phyloP scores from a whole-genome alignment of 2,888 invertebrate species.

The Tenodera sinensis region DNA sequence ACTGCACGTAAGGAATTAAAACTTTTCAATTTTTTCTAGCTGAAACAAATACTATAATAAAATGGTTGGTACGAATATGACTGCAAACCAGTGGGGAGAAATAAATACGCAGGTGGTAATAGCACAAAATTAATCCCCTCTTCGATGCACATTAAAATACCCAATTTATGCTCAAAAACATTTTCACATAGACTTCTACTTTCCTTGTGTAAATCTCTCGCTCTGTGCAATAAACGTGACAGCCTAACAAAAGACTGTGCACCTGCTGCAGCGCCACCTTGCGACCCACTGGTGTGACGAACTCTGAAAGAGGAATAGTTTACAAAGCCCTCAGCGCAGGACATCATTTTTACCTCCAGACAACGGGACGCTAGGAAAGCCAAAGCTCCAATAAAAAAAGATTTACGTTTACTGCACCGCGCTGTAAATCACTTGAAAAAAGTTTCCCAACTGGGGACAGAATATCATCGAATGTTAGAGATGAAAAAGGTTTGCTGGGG shows the following conservation, averaged over 20 bases:
- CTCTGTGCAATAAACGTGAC: not conserved
- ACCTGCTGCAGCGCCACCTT: not conserved
- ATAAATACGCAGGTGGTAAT: no score
- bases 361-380: not conserved
- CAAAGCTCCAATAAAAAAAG: not conserved
- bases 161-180: no score
- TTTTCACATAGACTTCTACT: no score
- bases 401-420: not conserved
- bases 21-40: no score
- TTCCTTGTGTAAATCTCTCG: not conserved
- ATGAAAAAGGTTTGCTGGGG: not conserved
- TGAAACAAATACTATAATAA: no score
- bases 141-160: not conserved
- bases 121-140: not conserved
- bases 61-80: no score
- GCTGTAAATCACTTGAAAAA: not conserved
- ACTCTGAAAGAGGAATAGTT: not conserved
- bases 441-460: not conserved
- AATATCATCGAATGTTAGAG: not conserved
- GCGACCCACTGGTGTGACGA: not conserved
- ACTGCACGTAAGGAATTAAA: no score
- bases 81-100: no score
- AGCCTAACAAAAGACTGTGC: not conserved
- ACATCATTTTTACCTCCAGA: not conserved
- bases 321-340: not conserved